Base-by-base conservation (phyloP, 2,888 invertebrate species). In the Calliopum simillimum region DNA sequence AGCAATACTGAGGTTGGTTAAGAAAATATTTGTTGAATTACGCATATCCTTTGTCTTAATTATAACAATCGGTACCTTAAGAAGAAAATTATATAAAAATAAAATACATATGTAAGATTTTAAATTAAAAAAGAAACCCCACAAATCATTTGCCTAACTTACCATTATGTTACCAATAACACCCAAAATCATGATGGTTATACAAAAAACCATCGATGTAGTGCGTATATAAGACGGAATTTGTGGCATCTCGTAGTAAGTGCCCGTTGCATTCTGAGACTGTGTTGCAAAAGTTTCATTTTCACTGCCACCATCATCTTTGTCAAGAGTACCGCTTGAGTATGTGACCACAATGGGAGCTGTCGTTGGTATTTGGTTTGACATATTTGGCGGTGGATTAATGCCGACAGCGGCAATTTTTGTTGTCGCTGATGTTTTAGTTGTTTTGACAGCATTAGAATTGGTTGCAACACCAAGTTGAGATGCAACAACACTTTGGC, bases 21-120 rank as follows among this genome's bases (percentile, higher is more conserved):
- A 89, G 86, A 97, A 97, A 80, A 96, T 95, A 85, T 97, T 97
- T 73, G 97, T 97, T 68, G 97, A 96, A 83, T 96, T 97, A 81
- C 96, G 89, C 95, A 97, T 95, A 84, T 97, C 96, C 84, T 95
- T 95, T 64, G 95, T 95, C 85, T 94, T 93, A 81, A 95, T 89
- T 76, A 97, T 96, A 77, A 98, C 97, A 81, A 96, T 91, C 46
- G 96, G 96, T 82, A 97, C 86, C 86, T 86, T 75, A 2, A 68
- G 6, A 6, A 59, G 46, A 44, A 12, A 58, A 66, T 72, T 46
- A 33, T 1, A 8, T 8, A 33, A 6, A 33, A 46, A 21, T 47
- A 62, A 62, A 62, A 63, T 53, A 64, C 25, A 19, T 23, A 25
- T 44, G 8, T 33, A 0, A 6, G 8, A 8, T 8, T 33, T 3